Evolutionary conservation across 2,113 vertebrate species (phyloP), one percentile per base, ranked within the genome.

Genomic region (human (Homo sapiens)): DNA sequence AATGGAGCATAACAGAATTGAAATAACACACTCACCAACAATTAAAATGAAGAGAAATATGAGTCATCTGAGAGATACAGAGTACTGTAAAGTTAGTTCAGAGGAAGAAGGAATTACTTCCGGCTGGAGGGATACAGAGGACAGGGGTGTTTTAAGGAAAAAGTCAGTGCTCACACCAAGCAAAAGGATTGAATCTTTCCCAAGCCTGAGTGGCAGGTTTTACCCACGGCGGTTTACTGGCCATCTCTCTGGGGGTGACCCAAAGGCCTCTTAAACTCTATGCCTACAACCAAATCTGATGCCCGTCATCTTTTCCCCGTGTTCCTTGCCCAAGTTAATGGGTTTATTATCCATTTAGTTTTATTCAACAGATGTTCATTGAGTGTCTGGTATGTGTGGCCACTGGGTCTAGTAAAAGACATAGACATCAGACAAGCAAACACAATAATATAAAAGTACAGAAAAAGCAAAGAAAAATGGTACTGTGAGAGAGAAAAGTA

Each of bases 361-460:
- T 94, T 89, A 88, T 91, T 84, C 88, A 95, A 66, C 48, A 75
- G 92, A 84, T 76, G 35, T 96, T 89, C 79, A 75, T 0, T 73
- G 76, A 45, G 50, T 45, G 45, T 18, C 38, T 57, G 20, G 13
- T 75, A 89, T 86, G 9, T 70, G 40, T 20, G 6, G 78, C 48
- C 23, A 93, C 22, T 40, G 48, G 18, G 43, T 72, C 55, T 83
- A 85, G 23, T 84, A 55, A 93, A 55, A 81, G 43, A 70, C 55
- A 57, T 0, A 94, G 43, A 72, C 45, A 78, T 72, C 81, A 79
- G 85, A 80, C 1, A 91, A 75, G 40, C 38, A 94, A 90, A 66
- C 2, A 66, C 10, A 88, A 90, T 93, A 95, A 79, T 17, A 38
- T 3, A 57, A 78, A 96, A 88, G 20, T 35, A 81, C 6, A 52